These are phyloP conservation scores for Tetragnatha montana DNA, from an alignment of 2,888 invertebrate genomes.

Conservation along the genomic window DNA sequence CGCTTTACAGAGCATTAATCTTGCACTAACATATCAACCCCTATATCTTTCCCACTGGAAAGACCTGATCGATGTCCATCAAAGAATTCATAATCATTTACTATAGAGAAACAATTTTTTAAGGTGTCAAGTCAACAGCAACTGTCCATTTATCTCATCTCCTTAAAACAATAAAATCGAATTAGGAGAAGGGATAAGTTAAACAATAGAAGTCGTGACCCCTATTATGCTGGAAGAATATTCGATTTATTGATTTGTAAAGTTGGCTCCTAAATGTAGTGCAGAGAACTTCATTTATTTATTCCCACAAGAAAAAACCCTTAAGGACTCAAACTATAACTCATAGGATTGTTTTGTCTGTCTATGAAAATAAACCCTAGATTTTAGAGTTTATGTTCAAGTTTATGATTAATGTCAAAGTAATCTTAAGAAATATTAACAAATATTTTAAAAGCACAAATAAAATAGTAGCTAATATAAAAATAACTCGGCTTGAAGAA, in stretches of 20 bases:
- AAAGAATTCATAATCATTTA: conserved; percentile 34
- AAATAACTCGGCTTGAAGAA: no score
- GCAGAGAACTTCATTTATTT: conserved; percentile 23
- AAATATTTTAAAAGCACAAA: no score
- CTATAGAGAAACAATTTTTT: conserved; percentile 53
- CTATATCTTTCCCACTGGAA: no score
- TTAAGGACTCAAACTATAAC: not conserved
- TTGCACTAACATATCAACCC: no score
- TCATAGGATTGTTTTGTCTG: not conserved
- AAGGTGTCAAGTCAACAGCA: conserved; percentile 7
- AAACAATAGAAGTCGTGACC: conserved; percentile 58
- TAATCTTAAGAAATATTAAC: no score
- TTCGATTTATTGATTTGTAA: conserved; percentile 37
- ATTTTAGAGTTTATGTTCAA: no score
- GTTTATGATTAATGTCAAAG: no score
- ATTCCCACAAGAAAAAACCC: conserved; percentile 8
- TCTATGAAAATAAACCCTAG: no score
- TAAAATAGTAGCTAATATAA: no score
- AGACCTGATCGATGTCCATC: no score
- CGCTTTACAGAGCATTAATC: no score
- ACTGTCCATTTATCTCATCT: conserved; percentile 43
- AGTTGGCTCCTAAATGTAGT: conserved; percentile 11
- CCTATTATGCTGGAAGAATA: conserved; percentile 39
- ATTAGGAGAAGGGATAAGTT: not conserved
- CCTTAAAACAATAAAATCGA: conserved; percentile 50